A percentile compares a stretch with the other conserved stretches of the same genome.
These are phyloP conservation scores for Megaceryle torquata DNA, from an alignment of 2,113 vertebrate genomes.

Conservation along the genomic window DNA sequence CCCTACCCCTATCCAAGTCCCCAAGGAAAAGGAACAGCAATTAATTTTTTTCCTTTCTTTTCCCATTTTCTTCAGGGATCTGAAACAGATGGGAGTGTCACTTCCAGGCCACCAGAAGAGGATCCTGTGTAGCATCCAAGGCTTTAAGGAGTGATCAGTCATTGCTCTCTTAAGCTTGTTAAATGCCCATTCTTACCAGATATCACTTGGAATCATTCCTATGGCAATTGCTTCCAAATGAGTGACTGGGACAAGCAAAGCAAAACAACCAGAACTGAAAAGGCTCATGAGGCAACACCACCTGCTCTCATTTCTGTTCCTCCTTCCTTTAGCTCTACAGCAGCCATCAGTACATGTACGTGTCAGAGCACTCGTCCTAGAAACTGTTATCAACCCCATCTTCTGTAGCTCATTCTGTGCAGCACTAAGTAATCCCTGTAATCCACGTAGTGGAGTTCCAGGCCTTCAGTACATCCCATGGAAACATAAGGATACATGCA, in stretches of 20 bases:
- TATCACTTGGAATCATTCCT: constrained; percentile 57
- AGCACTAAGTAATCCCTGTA: neutral
- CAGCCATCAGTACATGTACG: neutral
- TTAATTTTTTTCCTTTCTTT: neutral
- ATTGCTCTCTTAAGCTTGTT: neutral
- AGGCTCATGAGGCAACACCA: constrained; percentile 11
- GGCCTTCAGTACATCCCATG: neutral
- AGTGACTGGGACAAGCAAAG: constrained; percentile 22
- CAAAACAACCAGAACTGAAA: neutral
- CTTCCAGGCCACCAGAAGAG: constrained; percentile 80
- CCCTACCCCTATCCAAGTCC: neutral
- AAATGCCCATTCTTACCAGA: neutral
- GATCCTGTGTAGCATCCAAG: constrained; percentile 81
- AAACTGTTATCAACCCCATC: neutral
- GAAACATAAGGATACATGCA: neutral
- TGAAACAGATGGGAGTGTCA: constrained; percentile 80
- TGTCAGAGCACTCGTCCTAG: neutral
- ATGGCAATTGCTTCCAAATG: constrained; percentile 60
- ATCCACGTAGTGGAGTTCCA: neutral
- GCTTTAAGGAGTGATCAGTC: constrained; percentile 75
- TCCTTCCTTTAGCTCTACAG: neutral
- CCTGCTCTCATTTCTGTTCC: constrained; percentile 44
- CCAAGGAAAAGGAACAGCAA: neutral
- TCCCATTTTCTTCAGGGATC: constrained; percentile 63
- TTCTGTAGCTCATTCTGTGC: neutral